Evolutionary conservation across 1,140 invertebrate genomes (phyloP), one percentile per base, ranked within the genome.

Genomic region (Cherax destructor): DNA sequence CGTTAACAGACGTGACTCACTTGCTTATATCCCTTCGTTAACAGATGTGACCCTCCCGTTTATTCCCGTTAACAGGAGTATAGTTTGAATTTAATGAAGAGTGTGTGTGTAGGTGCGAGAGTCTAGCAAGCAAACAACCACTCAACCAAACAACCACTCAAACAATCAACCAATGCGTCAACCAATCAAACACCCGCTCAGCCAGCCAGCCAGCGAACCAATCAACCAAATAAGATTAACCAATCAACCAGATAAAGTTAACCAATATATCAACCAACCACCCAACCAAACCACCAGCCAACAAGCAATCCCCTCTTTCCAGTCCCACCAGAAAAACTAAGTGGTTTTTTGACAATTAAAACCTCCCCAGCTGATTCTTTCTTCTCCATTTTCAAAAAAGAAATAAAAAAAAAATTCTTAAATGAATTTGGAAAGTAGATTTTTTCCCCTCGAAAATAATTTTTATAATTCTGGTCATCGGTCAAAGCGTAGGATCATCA

Each of bases 261-360:
- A 7, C 6, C 52, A 7, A 56, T 13, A 7, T 56, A 56, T 13
- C 52, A 56, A 7, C 52, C 52, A 9, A 56, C 52, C 52, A 56
- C 52, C 52, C 52, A 7, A 41, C 30, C 52, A 56, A 56, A 0
- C 52, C 3, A 56, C 52, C 11, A 56, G 52, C 52, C 52, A 56
- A 56, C 52, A 56, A 13, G 56, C 65, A 18, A n/a, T 49, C 50
- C 83, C 30, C 30, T 41, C 30, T 41, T 41, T 2, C 30, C 2
- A 41, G 30, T 41, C 30, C 30, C 30, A 41, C 21, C 61, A 4
- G 49, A 41, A 41, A 24, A n/a, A 77, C 50, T 59, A 41, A 83
- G 59, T 47, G 59, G 65, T 61, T 87, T 87, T 87, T 87, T 87
- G 50, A 87, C 85, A 87, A 87, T 87, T 87, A 87, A 87, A 59